Percentiles rank a stretch among this genome's conserved stretches.
Conservation (phyloP, 2,797 vertebrate species). For the Tapera naevia region DNA sequence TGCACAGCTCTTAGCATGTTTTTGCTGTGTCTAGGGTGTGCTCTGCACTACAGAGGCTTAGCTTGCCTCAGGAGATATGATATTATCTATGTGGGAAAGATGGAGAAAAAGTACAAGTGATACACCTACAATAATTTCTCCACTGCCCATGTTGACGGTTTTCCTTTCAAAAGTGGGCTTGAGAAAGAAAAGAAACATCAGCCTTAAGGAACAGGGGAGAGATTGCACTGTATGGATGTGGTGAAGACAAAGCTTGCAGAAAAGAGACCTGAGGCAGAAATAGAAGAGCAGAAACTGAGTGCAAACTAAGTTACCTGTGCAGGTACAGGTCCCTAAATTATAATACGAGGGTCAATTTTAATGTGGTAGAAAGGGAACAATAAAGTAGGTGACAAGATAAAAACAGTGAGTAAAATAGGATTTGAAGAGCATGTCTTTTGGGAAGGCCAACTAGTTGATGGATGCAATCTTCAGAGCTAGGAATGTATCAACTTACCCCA, state of each 20-base stretch:
- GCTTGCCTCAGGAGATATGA: background rate
- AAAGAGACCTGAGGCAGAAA: background rate
- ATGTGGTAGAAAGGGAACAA: background rate
- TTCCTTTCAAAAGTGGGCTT: background rate
- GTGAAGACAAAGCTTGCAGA: background rate
- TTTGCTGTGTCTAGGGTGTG: background rate
- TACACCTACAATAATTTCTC: background rate
- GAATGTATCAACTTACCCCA: background rate
- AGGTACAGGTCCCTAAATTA: background rate
- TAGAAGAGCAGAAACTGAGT: background rate
- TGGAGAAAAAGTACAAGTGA: background rate
- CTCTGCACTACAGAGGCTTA: background rate
- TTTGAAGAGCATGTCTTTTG: background rate
- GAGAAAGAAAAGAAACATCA: background rate
- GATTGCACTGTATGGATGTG: background rate
- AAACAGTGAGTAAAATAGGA: background rate
- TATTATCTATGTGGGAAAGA: background rate
- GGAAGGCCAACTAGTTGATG: background rate
- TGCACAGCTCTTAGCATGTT: rapidly evolving
- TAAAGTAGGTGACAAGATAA: background rate
- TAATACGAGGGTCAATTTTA: background rate
- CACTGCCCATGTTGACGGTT: background rate
- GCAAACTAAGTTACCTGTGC: background rate
- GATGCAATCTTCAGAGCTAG: background rate
- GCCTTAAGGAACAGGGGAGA: background rate